Base-by-base conservation (phyloP, 2,797 vertebrate species). In the Pseudopleuronectes americanus region DNA sequence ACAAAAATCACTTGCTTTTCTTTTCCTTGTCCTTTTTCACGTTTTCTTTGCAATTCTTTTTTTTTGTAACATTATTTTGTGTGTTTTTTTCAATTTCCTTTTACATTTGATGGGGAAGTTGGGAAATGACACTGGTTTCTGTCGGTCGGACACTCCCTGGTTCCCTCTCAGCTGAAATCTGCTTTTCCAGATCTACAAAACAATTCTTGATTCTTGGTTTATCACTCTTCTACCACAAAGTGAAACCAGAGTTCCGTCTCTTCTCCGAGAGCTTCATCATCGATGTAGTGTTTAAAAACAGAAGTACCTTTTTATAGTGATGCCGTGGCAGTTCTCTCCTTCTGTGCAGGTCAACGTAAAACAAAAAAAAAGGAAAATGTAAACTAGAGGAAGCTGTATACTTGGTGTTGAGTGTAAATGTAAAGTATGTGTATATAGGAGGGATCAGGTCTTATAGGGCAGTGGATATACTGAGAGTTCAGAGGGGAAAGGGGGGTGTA, bases 201-300 rank as follows among this genome's bases (percentile, higher is more conserved):
- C 85, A 74, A 81, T 69, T 5, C 70, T n/a, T 19, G 3, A 45
- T 41, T 41, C 38, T 17, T 45, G 4, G n/a, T 28, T 55, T 38
- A 45, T 59, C 48, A 51, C 54, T 63, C 67, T 68, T 47, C 61
- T 12, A 63, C 52, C 55, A n/a, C 13, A 22, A 71, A 6, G 43
- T 56, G 55, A 52, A 64, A 73, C 60, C 63, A 52, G 57, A 64
- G 22, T 49, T 77, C 33, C 16, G 53, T 9, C 21, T 60, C 66
- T 54, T 59, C 58, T 62, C 76, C 7, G 36, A 54, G 51, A 24
- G 41, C 38, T 63, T 60, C 24, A 4, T 47, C 54, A n/a, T 66
- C 53, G 19, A 57, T 33, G 84, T 90, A 91, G 89, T 90, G 89
- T 87, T 86, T 86, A 64, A 79, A 83, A 85, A 74, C 58, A 63